Conservation (phyloP, 2,888 invertebrate genomes). For the Erpobdella octoculata region DNA sequence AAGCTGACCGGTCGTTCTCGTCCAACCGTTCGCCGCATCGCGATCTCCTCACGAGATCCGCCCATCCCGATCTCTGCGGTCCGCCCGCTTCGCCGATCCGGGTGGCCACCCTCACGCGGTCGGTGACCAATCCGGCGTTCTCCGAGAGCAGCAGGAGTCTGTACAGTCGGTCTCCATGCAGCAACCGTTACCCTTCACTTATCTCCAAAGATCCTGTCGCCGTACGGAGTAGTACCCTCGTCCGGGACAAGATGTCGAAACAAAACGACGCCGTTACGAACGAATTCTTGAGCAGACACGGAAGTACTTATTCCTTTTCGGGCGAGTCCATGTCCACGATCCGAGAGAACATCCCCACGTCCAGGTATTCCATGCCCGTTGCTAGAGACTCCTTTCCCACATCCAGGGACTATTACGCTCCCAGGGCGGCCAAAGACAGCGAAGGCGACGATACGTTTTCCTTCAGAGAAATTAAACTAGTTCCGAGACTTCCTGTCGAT, state of each 20-base stretch:
- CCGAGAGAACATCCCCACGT: not conserved
- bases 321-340: not conserved
- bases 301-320: not conserved
- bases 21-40: not conserved
- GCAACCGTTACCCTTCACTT: not conserved
- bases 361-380: not conserved
- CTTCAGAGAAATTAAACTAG: conserved; percentile 11
- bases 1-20: not conserved
- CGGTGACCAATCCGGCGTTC: not conserved
- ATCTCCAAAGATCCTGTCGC: not conserved
- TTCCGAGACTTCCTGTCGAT: not conserved
- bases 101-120: not conserved
- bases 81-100: not conserved
- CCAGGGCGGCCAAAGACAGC: not conserved
- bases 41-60: not conserved
- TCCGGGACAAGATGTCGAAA: not conserved
- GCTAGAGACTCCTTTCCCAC: not conserved
- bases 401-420: not conserved
- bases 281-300: not conserved
- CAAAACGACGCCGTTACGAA: not conserved
- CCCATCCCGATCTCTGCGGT: conserved; percentile 5
- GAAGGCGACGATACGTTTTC: not conserved
- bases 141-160: not conserved
- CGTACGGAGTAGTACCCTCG: not conserved
- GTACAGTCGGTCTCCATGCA: not conserved